phyloP scores from a whole-genome alignment of 2,797 vertebrate species.

The Microcaecilia unicolor region DNA sequence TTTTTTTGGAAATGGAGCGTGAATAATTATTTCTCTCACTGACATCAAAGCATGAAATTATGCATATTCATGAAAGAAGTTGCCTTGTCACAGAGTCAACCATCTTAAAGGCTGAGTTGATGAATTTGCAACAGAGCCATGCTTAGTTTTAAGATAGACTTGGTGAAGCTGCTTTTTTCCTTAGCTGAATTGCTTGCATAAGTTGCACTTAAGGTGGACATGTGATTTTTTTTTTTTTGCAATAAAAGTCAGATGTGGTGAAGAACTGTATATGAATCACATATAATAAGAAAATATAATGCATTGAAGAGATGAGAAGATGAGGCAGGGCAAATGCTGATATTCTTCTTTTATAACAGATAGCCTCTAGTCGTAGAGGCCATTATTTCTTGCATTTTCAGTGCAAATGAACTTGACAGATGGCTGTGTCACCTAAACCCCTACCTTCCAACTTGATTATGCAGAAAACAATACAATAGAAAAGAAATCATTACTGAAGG shows the following conservation, averaged over 20 bases:
- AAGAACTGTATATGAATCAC: too few species aligned
- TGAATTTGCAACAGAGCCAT: too few species aligned
- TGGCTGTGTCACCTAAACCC: conserved; percentile 98
- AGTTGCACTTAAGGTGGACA: conserved; percentile 66
- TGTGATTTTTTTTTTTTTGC: conserved; percentile 40
- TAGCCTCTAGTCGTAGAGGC: conserved; percentile 81
- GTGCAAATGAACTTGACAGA: conserved; percentile 99
- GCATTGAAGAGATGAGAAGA: conserved; percentile 53
- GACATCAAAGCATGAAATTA: conserved; percentile 10
- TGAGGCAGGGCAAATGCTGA: conserved; percentile 44
- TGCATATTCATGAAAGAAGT: conserved; percentile 20
- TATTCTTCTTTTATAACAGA: conserved; percentile 82
- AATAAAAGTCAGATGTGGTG: conserved; percentile 2
- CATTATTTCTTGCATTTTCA: conserved; percentile 97
- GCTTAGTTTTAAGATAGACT: conserved; percentile 34
- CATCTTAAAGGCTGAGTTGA: not conserved
- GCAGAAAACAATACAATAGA: conserved; percentile 99
- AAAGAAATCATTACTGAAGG: conserved; percentile 96
- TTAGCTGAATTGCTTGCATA: conserved; percentile 80
- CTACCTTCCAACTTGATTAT: conserved; percentile 98
- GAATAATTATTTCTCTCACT: not conserved
- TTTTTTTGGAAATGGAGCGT: conserved; percentile 15
- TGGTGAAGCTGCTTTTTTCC: conserved; percentile 48
- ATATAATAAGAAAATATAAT: conserved; percentile 16
- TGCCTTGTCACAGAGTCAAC: conserved; percentile 11